These are phyloP conservation scores for Hartigia nigra DNA, from an alignment of 2,888 invertebrate genomes.

Conservation along the genomic window DNA sequence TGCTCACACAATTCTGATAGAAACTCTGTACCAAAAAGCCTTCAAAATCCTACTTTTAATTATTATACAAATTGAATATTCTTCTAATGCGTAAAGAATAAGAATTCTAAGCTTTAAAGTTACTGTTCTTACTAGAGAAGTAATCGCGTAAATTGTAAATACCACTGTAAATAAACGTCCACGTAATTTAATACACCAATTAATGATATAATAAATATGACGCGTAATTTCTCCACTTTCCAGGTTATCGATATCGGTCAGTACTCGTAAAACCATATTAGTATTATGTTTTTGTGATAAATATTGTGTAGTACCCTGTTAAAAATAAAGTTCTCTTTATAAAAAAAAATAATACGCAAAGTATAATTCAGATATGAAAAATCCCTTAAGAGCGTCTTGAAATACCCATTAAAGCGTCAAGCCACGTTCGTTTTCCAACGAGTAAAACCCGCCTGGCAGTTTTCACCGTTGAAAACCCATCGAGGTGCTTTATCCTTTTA, in stretches of 20 bases:
- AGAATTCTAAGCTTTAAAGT: slow-evolving; percentile 4
- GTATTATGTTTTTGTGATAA: slow-evolving; percentile 60
- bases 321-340: slow-evolving; percentile 37
- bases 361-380: background rate
- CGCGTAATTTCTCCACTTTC: slow-evolving; percentile 5
- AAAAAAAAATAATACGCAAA: background rate
- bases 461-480: slow-evolving; percentile 40
- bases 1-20: background rate
- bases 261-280: slow-evolving; percentile 43
- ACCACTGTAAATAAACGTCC: slow-evolving; percentile 44
- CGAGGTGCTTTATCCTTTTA: slow-evolving; percentile 58
- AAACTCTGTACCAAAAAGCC: background rate
- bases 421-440: background rate
- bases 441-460: slow-evolving; percentile 41
- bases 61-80: background rate
- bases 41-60: background rate
- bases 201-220: background rate
- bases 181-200: slow-evolving; percentile 17
- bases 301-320: slow-evolving; percentile 40
- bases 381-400: background rate
- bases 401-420: background rate
- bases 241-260: slow-evolving; percentile 32
- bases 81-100: background rate
- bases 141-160: slow-evolving; percentile 13
- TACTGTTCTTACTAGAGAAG: background rate